These are phyloP conservation scores for Falco rusticolus DNA, from an alignment of 2,797 vertebrate genomes.

Conservation along the genomic window DNA sequence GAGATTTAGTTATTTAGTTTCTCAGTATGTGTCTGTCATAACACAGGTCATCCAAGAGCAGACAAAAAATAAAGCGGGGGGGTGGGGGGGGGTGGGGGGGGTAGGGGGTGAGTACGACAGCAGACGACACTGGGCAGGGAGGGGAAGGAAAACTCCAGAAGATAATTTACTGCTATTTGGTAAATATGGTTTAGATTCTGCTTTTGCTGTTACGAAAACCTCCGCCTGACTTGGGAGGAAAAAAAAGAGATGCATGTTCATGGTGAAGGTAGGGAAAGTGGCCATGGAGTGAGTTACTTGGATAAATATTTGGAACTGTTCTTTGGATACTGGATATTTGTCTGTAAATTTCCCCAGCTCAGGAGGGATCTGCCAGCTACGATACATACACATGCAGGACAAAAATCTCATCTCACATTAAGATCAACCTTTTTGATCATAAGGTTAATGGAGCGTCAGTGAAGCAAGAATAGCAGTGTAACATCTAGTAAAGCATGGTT, in stretches of 20 bases:
- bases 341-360: neutral
- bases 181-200: neutral
- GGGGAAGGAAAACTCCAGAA: neutral
- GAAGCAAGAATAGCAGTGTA: neutral
- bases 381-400: neutral
- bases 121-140: no score
- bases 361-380: neutral
- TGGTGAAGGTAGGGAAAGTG: neutral
- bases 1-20: neutral
- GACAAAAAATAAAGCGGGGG: neutral
- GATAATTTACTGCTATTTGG: neutral
- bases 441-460: neutral
- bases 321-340: neutral
- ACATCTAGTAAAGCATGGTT: neutral
- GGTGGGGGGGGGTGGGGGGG: no score
- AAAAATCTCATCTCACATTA: neutral
- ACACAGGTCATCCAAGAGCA: neutral
- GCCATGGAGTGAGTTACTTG: neutral
- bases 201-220: neutral
- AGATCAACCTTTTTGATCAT: neutral
- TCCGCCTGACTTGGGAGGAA: neutral
- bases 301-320: neutral
- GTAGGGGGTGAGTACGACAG: no score
- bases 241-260: neutral
- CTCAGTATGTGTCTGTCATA: neutral